These are phyloP conservation scores for Peromyscus melanophrys DNA, from an alignment of 2,797 vertebrate species.

Conservation along the genomic window DNA sequence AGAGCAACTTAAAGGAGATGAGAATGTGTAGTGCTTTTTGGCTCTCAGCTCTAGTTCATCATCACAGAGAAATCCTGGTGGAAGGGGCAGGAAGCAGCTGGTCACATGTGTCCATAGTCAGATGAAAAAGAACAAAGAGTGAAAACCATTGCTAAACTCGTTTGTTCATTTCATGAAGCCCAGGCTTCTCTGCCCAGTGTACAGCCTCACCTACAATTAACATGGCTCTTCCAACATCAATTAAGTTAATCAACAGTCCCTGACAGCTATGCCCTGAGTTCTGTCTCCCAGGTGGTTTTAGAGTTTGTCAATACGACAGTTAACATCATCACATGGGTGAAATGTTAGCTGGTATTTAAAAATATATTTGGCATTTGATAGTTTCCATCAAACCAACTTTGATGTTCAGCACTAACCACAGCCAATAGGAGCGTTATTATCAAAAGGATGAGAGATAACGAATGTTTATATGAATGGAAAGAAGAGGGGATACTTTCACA, in stretches of 20 bases:
- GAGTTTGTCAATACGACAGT: not conserved
- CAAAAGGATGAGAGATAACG: not conserved
- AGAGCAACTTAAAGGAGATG: not conserved
- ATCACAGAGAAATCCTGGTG: not conserved
- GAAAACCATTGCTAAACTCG: too few relatives aligned
- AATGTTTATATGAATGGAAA: not conserved
- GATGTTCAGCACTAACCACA: not conserved
- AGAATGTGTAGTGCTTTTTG: too few relatives aligned
- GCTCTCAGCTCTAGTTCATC: not conserved
- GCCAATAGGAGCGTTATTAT: not conserved
- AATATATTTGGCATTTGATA: not conserved
- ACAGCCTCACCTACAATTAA: not conserved
- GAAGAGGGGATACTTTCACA: not conserved
- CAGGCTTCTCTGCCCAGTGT: not conserved
- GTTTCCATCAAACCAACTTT: not conserved
- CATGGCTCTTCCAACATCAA: not conserved
- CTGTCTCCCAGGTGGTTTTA: not conserved
- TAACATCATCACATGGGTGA: not conserved
- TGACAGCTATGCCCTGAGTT: not conserved
- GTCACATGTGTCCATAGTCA: not conserved
- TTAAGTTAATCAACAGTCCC: not conserved
- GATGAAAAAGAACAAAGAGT: not conserved
- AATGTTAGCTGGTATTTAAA: not conserved
- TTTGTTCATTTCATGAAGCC: not conserved
- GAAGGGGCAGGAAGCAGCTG: too few relatives aligned